Evolutionary conservation across 2,113 vertebrate genomes (phyloP).

Genomic region (Nibea coibor): DNA sequence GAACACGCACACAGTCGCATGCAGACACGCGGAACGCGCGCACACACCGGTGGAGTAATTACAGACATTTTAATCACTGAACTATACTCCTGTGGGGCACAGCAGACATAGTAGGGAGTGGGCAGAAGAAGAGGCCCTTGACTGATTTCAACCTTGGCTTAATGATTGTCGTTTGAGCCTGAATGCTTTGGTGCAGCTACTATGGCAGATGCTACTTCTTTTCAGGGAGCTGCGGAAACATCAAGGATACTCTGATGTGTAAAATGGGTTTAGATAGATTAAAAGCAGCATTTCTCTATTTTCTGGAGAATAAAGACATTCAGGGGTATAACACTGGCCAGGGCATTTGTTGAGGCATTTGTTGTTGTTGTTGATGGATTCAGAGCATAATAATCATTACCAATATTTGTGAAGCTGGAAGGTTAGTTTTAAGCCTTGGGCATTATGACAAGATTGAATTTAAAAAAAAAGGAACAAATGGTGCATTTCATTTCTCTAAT

Average conservation of each 20-base stretch:
- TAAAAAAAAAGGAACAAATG: conserved; percentile 10
- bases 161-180: conserved; percentile 70
- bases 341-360: background rate
- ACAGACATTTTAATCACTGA: conserved; percentile 77
- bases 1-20: background rate
- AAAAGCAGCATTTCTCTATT: background rate
- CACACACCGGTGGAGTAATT: conserved; percentile 71
- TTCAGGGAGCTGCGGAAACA: conserved; percentile 35
- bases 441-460: conserved; percentile 23
- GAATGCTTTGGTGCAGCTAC: conserved; percentile 63
- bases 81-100: conserved; percentile 66
- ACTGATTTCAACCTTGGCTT: conserved; percentile 80
- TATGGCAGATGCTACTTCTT: conserved; percentile 49
- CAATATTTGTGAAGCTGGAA: conserved; percentile 7
- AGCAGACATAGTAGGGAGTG: conserved; percentile 57
- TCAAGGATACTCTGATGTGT: conserved; percentile 17
- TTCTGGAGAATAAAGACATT: background rate
- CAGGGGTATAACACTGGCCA: background rate
- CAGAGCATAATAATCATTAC: conserved; percentile 2
- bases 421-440: conserved; percentile 14
- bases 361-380: conserved; percentile 7
- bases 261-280: conserved; percentile 6
- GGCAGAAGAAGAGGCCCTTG: conserved; percentile 65
- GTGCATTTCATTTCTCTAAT: conserved; percentile 33
- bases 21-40: conserved; percentile 19